phyloP scores from a whole-genome alignment of 2,797 vertebrate species.

The Rhabdophis nuchalis region DNA sequence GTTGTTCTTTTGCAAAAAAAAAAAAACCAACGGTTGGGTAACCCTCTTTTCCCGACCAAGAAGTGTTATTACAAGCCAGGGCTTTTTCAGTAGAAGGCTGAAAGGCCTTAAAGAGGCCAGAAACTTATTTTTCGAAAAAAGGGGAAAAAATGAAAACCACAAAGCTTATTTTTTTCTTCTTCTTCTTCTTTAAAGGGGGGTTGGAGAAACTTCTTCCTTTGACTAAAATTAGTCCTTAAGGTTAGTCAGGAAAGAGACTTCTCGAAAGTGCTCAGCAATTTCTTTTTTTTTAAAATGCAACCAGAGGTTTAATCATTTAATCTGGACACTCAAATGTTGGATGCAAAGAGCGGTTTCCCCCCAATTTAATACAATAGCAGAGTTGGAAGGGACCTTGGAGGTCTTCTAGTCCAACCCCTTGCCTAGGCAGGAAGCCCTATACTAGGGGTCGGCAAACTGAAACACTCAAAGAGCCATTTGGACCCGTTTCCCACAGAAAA shows the following conservation, averaged over 20 bases:
- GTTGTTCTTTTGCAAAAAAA: too few species aligned
- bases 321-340: background rate
- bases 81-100: too few species aligned
- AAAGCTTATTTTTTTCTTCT: background rate
- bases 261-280: too few species aligned
- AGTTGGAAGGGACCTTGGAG: too few species aligned
- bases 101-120: background rate
- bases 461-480: too few species aligned
- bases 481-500: too few species aligned
- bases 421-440: too few species aligned
- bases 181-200: too few species aligned
- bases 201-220: background rate
- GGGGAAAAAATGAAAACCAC: background rate
- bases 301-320: background rate
- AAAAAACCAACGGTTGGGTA: background rate
- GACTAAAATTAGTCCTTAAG: background rate
- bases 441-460: too few species aligned
- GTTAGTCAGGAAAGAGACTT: background rate
- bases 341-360: background rate
- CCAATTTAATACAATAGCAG: too few species aligned
- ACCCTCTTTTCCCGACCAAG: background rate
- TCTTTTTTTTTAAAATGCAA: background rate
- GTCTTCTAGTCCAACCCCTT: too few species aligned
- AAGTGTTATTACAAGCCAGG: background rate
- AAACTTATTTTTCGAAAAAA: background rate